These are phyloP conservation scores for Gephyroberyx darwinii DNA, from an alignment of 2,797 vertebrate genomes.

Conservation along the genomic window DNA sequence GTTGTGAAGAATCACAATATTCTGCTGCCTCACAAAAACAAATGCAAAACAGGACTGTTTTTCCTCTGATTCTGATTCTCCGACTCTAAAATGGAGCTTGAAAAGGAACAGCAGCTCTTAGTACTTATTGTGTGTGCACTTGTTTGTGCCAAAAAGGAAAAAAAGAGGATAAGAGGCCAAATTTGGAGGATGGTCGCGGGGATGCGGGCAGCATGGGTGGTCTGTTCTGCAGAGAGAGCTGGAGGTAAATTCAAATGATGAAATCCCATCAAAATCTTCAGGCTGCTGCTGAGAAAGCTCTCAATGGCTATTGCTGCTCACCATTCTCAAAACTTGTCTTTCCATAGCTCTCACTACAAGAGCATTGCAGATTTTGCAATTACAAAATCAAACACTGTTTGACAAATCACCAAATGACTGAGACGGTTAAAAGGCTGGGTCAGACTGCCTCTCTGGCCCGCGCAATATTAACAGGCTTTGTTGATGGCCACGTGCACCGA, in stretches of 20 bases:
- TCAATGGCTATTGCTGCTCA: background rate
- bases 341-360: slow-evolving; percentile 3
- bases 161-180: slow-evolving; percentile 36
- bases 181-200: slow-evolving; percentile 23
- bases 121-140: slow-evolving; percentile 9
- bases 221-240: slow-evolving; percentile 39
- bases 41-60: slow-evolving; percentile 23
- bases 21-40: slow-evolving; percentile 4
- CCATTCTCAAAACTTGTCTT: background rate
- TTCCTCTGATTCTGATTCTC: background rate
- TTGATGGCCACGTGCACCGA: too few species aligned
- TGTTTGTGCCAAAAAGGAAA: slow-evolving; percentile 7
- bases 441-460: slow-evolving; percentile 2
- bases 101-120: slow-evolving; percentile 21
- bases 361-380: slow-evolving; percentile 18
- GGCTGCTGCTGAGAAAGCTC: slow-evolving; percentile 12
- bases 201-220: slow-evolving; percentile 42
- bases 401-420: slow-evolving; percentile 32
- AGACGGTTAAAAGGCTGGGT: slow-evolving; percentile 20
- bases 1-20: slow-evolving; percentile 8
- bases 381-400: slow-evolving; percentile 33
- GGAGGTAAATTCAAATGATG: slow-evolving; percentile 38
- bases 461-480: slow-evolving; percentile 15
- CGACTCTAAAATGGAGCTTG: slow-evolving; percentile 30
- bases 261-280: slow-evolving; percentile 36